phyloP scores from a whole-genome alignment of 2,113 vertebrate species.

The Lanius collurio region DNA sequence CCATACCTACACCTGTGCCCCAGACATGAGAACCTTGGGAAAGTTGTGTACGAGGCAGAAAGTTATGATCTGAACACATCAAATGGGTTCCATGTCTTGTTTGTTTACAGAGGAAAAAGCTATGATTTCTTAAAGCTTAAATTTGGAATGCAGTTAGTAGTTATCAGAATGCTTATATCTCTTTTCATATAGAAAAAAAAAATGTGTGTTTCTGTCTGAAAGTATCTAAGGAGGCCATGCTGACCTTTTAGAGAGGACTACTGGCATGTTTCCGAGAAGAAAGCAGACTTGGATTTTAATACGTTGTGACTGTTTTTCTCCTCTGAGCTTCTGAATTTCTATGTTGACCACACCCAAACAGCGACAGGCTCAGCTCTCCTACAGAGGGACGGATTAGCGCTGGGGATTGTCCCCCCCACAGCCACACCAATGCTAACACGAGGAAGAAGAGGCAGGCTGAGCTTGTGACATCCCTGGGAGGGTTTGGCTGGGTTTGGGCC shows the following conservation, averaged over 20 bases:
- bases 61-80: neutral
- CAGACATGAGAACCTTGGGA: neutral
- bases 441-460: neutral
- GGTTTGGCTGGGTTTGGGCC: neutral
- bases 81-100: neutral
- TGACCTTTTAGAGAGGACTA: neutral
- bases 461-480: neutral
- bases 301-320: neutral
- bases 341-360: neutral
- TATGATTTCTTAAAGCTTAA: neutral
- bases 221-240: neutral
- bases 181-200: neutral
- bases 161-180: neutral
- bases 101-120: neutral
- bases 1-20: neutral
- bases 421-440: fast-evolving
- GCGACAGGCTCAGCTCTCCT: neutral
- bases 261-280: neutral
- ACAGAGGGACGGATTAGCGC: fast-evolving
- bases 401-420: neutral
- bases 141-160: neutral
- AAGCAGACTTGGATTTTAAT: neutral
- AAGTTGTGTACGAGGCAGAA: neutral
- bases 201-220: neutral
- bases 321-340: neutral